Evolutionary conservation across 2,113 vertebrate genomes (phyloP).

Genomic region (Cyanoramphus novaezelandiae): DNA sequence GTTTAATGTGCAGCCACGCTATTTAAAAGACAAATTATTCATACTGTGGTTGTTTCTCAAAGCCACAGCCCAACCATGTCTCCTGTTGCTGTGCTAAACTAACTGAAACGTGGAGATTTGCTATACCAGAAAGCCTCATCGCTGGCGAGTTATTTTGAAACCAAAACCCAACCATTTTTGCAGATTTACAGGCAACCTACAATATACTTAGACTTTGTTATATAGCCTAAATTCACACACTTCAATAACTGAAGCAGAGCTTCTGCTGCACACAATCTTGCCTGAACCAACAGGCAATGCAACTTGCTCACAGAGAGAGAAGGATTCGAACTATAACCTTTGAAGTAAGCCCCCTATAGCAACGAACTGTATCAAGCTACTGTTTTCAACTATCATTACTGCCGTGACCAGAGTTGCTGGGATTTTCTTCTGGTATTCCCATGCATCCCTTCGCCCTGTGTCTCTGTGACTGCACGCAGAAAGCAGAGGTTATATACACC

Average conservation of each 20-base stretch:
- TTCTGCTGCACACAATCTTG: neutral
- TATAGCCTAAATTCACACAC: neutral
- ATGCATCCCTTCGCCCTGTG: neutral
- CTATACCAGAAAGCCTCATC: neutral
- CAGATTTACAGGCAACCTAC: neutral
- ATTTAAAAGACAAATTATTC: neutral
- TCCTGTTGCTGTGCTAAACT: neutral
- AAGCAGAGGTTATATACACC: slow-evolving; percentile 34
- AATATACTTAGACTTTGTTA: neutral
- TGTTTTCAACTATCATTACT: neutral
- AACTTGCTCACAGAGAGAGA: neutral
- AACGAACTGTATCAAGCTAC: neutral
- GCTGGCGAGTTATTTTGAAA: neutral
- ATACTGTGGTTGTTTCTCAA: neutral
- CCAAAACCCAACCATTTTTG: neutral
- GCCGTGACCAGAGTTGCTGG: neutral
- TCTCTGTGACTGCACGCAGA: neutral
- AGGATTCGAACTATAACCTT: neutral
- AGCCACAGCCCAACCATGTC: neutral
- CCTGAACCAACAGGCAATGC: neutral
- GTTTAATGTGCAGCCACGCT: neutral
- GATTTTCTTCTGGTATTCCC: neutral
- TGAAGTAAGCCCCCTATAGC: neutral
- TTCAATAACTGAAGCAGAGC: neutral
- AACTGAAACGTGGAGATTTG: neutral